These are phyloP conservation scores for Sitta carolinensis DNA, from an alignment of 2,797 vertebrate species.

Conservation along the genomic window DNA sequence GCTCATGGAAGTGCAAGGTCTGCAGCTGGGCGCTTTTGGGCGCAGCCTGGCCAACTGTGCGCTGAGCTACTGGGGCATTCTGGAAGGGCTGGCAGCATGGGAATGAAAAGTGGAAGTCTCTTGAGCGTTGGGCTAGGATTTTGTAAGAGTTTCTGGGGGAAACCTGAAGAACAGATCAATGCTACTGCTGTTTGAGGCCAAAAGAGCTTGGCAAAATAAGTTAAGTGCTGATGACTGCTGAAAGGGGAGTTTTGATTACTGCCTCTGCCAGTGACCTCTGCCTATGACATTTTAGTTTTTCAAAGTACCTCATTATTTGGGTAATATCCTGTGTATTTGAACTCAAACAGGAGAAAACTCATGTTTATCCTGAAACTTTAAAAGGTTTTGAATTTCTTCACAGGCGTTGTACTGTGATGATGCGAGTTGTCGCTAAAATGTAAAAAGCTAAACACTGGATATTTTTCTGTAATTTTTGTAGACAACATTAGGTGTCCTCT, in stretches of 20 bases:
- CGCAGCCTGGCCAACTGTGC: fast-evolving
- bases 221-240: not conserved
- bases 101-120: not conserved
- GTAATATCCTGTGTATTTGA: not conserved
- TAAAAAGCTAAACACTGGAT: not conserved
- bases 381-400: not conserved
- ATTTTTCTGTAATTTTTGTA: not conserved
- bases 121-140: not conserved
- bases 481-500: not conserved
- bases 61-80: not conserved
- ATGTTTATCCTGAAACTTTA: not conserved
- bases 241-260: not conserved
- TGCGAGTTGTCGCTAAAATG: not conserved
- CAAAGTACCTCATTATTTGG: fast-evolving
- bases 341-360: not conserved
- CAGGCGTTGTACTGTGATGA: not conserved
- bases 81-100: not conserved
- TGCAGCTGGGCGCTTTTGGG: fast-evolving
- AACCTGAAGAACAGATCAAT: not conserved
- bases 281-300: not conserved
- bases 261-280: not conserved
- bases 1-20: fast-evolving
- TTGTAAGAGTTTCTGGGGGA: not conserved
- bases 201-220: not conserved
- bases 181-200: not conserved